These are phyloP conservation scores for Mallotus villosus DNA, from an alignment of 2,797 vertebrate species.

Conservation along the genomic window DNA sequence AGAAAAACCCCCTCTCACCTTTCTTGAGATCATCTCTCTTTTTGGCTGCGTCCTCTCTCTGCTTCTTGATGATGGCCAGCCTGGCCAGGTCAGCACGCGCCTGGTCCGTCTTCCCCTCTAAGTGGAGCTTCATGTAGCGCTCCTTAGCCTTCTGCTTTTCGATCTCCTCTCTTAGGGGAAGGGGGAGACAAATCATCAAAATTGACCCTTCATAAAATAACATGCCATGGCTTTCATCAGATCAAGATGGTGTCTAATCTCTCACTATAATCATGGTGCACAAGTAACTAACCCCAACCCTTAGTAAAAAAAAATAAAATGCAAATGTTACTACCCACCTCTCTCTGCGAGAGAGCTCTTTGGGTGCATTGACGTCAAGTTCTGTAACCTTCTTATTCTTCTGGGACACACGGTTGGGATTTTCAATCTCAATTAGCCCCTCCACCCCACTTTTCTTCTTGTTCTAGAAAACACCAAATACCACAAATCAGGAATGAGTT, in stretches of 20 bases:
- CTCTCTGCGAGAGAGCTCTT: constrained; percentile 78
- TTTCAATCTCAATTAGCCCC: constrained; percentile 82
- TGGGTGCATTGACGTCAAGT: constrained; percentile 67
- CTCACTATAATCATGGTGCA: too few relatives aligned
- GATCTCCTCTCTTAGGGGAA: constrained; percentile 76
- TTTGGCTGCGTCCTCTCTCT: constrained; percentile 79
- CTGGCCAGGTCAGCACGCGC: constrained; percentile 79
- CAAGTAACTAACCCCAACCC: too few relatives aligned
- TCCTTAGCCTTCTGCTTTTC: constrained; percentile 84
- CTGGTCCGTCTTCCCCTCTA: constrained; percentile 83
- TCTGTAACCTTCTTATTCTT: constrained; percentile 80
- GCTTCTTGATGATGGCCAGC: constrained; percentile 82
- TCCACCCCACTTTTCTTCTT: constrained; percentile 78
- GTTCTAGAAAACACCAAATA: constrained; percentile 40
- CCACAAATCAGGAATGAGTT: not conserved
- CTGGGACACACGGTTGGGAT: constrained; percentile 79
- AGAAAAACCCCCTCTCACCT: constrained; percentile 52
- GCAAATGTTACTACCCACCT: constrained; percentile 57
- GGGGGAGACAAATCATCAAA: not conserved
- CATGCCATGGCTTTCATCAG: too few relatives aligned
- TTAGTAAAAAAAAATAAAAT: too few relatives aligned
- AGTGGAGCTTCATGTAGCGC: constrained; percentile 82
- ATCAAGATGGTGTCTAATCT: too few relatives aligned
- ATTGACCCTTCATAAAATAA: not conserved
- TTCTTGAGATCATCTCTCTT: constrained; percentile 78